Base-by-base conservation (phyloP, 2,888 invertebrate genomes). In the Agrilus mali region DNA sequence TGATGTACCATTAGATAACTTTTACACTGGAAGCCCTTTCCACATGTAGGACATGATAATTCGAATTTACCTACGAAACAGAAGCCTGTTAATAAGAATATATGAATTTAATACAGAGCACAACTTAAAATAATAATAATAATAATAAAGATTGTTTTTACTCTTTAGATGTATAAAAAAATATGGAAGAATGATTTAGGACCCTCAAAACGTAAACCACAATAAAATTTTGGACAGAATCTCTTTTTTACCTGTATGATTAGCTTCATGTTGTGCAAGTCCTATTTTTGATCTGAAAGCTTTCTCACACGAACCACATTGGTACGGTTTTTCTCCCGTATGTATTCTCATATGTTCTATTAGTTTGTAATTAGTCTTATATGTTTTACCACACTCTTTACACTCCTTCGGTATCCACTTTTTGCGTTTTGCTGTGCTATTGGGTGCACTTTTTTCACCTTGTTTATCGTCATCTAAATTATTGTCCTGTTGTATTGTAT, bases 1-100 rank as follows among this genome's bases (percentile, higher is more conserved):
- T 77, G 75, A 55, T 77, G 77, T 2, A 75, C 75, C 47, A 73
- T 73, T 20, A 77, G 60, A 51, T 76, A 77, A 51, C 75, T 75
- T 52, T 72, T 73, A 53, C 75, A 75, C 46, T 75, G 74, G 50
- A 77, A 77, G 12, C 76, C 75, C 60, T 77, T 77, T 2, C 75
- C 75, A 50, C 77, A 77, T 0, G 72, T 73, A 3, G 71, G 67
- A 55, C 77, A 77, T 13, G 70, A 68, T 53, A 66, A 73, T 47
- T 73, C 74, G 50, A 71, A 76, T 47, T 73, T 69, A 2, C 74
- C 74, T 62, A 44, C 14, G 50, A 46, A 35, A n/a, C 35, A 46
- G 49, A 36, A 37, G 37, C 16, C 16, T n/a, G 10, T 15, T 20
- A 16, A 14, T 36, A 15, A 5, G 20, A 12, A 36, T 15, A 15